Evolutionary conservation across 2,888 invertebrate species (phyloP).

Genomic region (Drosophila fungiperda): DNA sequence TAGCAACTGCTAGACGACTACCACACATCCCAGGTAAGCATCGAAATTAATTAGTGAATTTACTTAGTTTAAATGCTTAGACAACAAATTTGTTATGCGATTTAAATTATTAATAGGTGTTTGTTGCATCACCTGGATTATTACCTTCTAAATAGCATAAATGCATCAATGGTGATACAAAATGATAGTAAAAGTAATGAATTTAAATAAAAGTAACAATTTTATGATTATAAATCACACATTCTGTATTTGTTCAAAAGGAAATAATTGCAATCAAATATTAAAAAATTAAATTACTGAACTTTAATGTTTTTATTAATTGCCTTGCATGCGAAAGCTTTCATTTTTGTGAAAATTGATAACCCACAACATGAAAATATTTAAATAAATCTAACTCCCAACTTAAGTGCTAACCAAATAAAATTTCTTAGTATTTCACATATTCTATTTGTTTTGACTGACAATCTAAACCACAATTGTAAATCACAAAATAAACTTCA

Average conservation of each 20-base stretch:
- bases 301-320: not conserved
- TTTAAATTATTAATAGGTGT: not conserved
- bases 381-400: not conserved
- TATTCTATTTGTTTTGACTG: not conserved
- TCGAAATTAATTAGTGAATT: not conserved
- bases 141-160: not conserved
- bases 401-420: not conserved
- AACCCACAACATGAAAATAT: not conserved
- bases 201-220: not conserved
- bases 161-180: not conserved
- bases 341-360: not conserved
- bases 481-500: conserved; percentile 6
- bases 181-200: not conserved
- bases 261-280: not conserved
- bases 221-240: too few relatives aligned
- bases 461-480: not conserved
- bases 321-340: not conserved
- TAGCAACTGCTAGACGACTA: not conserved
- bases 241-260: not conserved
- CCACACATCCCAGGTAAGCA: conserved; percentile 27
- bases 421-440: not conserved
- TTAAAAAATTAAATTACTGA: not conserved
- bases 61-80: not conserved
- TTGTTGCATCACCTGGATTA: not conserved
- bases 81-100: not conserved